Evolutionary conservation across 2,888 invertebrate species (phyloP).

Genomic region (Apocheima hispidaria): DNA sequence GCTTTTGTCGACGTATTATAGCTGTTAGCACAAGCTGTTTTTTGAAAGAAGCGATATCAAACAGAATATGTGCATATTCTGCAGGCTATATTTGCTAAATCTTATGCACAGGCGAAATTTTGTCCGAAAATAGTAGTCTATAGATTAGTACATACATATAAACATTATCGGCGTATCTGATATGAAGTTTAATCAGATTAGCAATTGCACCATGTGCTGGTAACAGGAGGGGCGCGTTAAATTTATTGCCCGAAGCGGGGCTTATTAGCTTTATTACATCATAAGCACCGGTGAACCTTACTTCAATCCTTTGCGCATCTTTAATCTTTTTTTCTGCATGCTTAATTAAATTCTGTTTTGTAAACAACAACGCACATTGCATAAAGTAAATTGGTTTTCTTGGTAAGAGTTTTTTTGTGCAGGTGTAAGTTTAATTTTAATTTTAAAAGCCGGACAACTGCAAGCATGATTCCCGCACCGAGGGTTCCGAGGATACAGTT

Average conservation of each 20-base stretch:
- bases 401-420: neutral
- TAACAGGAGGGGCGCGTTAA: conserved; percentile 66
- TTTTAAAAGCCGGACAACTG: too few relatives aligned
- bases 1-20: conserved; percentile 45
- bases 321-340: conserved; percentile 47
- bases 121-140: neutral
- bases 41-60: conserved; percentile 26
- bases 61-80: conserved; percentile 46
- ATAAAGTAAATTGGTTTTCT: conserved; percentile 34
- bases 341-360: conserved; percentile 50
- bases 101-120: neutral
- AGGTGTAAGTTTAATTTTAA: neutral
- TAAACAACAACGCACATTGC: conserved; percentile 44
- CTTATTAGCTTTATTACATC: conserved; percentile 68
- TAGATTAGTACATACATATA: neutral
- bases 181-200: conserved; percentile 59
- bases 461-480: too few relatives aligned
- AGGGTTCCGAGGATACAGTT: too few relatives aligned
- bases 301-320: conserved; percentile 61
- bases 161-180: conserved; percentile 41
- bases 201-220: conserved; percentile 69
- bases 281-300: conserved; percentile 67
- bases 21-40: conserved; percentile 33
- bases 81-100: neutral
- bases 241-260: conserved; percentile 67